Percentiles rank a stretch among this genome's conserved stretches.
Conservation (phyloP, 2,113 vertebrate genomes). For the Sclerurus mexicanus region DNA sequence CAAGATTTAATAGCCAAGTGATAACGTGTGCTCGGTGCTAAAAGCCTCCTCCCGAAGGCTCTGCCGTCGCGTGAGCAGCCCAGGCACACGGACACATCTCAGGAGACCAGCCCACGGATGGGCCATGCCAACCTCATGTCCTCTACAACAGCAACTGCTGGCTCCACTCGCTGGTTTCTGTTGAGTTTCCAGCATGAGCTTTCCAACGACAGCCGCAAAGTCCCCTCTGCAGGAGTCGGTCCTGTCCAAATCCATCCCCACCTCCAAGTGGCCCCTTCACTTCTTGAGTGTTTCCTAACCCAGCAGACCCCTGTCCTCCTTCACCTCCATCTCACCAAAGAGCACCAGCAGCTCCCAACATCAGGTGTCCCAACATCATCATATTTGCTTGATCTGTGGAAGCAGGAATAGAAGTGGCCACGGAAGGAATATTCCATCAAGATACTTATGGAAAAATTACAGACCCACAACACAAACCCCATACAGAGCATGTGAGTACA, state of each 20-base stretch:
- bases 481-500: accelerated
- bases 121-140: accelerated
- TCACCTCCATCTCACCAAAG: not conserved
- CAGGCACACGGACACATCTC: not conserved
- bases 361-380: accelerated
- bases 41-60: not conserved
- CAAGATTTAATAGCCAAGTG: not conserved
- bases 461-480: not conserved
- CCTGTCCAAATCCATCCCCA: not conserved
- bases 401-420: not conserved
- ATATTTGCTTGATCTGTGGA: not conserved
- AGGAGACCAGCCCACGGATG: accelerated
- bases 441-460: accelerated
- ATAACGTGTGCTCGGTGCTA: accelerated
- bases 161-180: not conserved
- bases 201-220: accelerated
- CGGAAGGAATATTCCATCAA: not conserved
- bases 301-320: not conserved
- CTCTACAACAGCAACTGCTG: not conserved
- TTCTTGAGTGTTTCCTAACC: not conserved
- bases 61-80: accelerated
- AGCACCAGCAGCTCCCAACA: not conserved
- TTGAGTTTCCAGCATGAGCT: not conserved
- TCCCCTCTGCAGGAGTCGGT: accelerated
- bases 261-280: not conserved